Evolutionary conservation across 2,888 invertebrate species (phyloP), one percentile per base, ranked within the genome.

Genomic region (Drosophila leonis): DNA sequence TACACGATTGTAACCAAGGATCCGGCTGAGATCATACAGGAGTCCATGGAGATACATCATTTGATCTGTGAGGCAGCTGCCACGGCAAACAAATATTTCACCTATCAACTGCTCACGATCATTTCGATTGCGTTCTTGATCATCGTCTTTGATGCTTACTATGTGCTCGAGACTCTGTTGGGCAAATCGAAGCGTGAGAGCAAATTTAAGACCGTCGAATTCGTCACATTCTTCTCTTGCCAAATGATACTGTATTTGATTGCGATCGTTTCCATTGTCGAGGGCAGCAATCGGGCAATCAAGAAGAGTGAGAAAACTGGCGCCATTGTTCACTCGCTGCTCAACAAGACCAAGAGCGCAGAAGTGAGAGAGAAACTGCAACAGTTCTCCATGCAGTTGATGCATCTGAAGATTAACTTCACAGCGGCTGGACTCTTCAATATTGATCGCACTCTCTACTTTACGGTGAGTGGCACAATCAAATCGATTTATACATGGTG

Each of bases 401-500:
- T 93, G 72, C 92, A 93, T 66, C 78, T 93, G 54, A 93, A 93
- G 82, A 91, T 93, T 9, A 90, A 90, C 52, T 93, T 94, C 55
- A 93, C 93, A 0, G 93, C 93, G 0, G 93, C 92, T n/a, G 93
- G 93, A 6, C 85, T 93, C 29, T 93, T 93, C 54, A 91, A 92
- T 37, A 92, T 93, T 39, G 93, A 93, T 80, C 91, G 93, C 8
- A 91, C 93, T 9, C 83, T 93, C 12, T 90, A 93, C 63, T 93
- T 93, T 74, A 93, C 93, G 59, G 93, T 93, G 75, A 75, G 88
- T 76, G 18, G 7, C 8, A 15, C 4, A 15, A 15, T 1, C 24
- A 20, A n/a, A n/a, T n/a, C n/a, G n/a, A n/a, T n/a, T n/a, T n/a
- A n/a, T n/a, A n/a, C n/a, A n/a, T n/a, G n/a, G n/a, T n/a, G n/a